Evolutionary conservation across 1,140 invertebrate species (phyloP), one percentile per base, ranked within the genome.

Genomic region (Mya arenaria): DNA sequence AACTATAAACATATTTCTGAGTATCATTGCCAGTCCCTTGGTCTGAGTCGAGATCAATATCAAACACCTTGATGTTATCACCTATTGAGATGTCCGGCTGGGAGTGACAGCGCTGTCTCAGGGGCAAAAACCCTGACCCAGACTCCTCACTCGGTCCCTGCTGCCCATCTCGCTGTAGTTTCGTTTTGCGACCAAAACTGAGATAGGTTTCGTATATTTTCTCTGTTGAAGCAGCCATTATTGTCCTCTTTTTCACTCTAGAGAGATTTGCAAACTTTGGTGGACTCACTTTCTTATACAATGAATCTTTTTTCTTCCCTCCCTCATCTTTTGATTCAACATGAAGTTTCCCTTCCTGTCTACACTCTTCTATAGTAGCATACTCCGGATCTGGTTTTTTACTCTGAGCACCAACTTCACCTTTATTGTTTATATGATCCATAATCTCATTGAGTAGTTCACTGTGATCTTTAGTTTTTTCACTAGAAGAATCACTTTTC

Each of bases 121-220:
- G 23, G 10, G 75, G 52, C 15, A 44, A 60, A n/a, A 58, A 62
- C 37, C 48, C 58, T 39, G 73, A 5, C 17, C 17, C 41, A 34
- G n/a, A 13, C 23, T 75, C 73, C 10, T 10, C 48, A 52, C 17
- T n/a, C 48, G 19, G 19, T 10, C 17, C 48, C 25, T 52, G 17
- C 19, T 52, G 19, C 25, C 25, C 25, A 4, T 17, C 48, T 52
- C 48, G 48, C 25, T 52, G 48, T n/a, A 65, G 65, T n/a, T 80
- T 80, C 34, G 30, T 10, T 10, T 71, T 80, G 19, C 66, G 8
- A n/a, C 77, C 77, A 4, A 60, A 41, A 62, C 77, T 80, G 4
- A 80, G 56, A 55, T 80, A 80, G 15, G 77, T 80, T 56, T 80
- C 77, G 58, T 80, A 80, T n/a, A 80, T 80, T 36, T 80, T 80